Base-by-base conservation (phyloP, 1,140 invertebrate genomes). In the Drosophila ohnishii region DNA sequence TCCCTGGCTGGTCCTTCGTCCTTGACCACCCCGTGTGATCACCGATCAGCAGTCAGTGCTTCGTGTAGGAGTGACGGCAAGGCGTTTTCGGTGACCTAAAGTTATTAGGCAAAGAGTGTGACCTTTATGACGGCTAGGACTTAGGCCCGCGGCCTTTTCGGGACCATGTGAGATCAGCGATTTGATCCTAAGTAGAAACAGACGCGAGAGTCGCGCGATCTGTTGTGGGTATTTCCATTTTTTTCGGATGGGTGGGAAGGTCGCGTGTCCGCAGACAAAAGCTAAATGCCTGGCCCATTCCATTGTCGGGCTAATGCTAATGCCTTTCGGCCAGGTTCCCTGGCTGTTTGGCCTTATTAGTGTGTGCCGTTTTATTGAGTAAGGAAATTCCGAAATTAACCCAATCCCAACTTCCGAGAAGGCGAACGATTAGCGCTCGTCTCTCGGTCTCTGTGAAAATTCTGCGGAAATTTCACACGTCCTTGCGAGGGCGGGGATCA, bases 81-180 rank as follows among this genome's bases (percentile, higher is more conserved):
- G 84, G 84, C 84, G 80, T 87, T 84, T 70, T 78, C 69, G 76
- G 84, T 88, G 84, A 87, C 80, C 84, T 88, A 88, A 87, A 84
- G 84, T 75, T 87, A 88, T 87, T 87, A 88, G 80, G 51, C 84
- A 87, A 87, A 83, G 35, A 64, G 51, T 59, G 66, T 84, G 83
- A 88, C 73, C 80, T 88, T 86, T 86, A 69, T 60, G 71, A 63
- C 71, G 39, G 70, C 28, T 64, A 28, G 25, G 25, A 28, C 25
- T 28, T 28, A 28, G 25, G 40, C 42, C 44, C 51, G 48, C 37
- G 51, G 37, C 63, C 55, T 71, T 60, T 55, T 40, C 69, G 58
- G 57, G 53, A 56, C 67, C 56, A 67, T 58, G 53, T 59, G 32
- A 28, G 44, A 67, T 56, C 56, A 35, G 42, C 51, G 30, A 28